Percentiles rank a stretch among this genome's conserved stretches.
Conservation (phyloP, 1,140 invertebrate genomes). For the Odontomachus brunneus region DNA sequence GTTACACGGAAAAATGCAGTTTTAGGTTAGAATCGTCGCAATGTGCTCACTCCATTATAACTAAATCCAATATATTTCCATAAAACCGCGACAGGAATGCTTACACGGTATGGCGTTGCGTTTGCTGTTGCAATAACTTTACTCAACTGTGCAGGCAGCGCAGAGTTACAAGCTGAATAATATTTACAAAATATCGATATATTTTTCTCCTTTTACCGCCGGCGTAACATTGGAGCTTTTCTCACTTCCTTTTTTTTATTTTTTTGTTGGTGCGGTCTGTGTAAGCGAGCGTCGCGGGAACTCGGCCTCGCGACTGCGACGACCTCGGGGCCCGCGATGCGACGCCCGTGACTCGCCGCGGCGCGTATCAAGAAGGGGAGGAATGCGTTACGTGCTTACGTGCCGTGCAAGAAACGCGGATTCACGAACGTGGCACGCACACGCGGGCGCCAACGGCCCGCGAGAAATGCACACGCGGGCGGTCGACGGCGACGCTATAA, state of each 20-base stretch:
- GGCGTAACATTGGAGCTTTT: slow-evolving; percentile 10
- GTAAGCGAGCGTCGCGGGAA: too few species aligned
- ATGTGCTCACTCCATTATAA: too few species aligned
- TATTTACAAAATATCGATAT: slow-evolving; percentile 44
- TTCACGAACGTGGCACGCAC: slow-evolving; percentile 43
- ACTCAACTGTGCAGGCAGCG: not conserved
- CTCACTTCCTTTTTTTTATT: too few species aligned
- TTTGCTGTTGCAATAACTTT: slow-evolving; percentile 30
- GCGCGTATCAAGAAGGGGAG: not conserved
- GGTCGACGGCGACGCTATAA: slow-evolving; percentile 26
- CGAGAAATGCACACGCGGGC: slow-evolving; percentile 27
- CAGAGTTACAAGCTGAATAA: slow-evolving; percentile 40
- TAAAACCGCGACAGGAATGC: too few species aligned
- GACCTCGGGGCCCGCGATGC: not conserved
- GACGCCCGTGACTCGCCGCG: not conserved
- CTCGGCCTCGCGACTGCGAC: too few species aligned
- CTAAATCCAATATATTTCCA: too few species aligned
- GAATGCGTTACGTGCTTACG: slow-evolving; percentile 53
- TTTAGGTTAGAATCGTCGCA: too few species aligned
- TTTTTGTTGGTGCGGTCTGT: too few species aligned
- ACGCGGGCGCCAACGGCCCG: slow-evolving; percentile 42
- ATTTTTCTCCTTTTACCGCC: not conserved
- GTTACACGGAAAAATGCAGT: too few species aligned
- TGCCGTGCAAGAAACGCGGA: slow-evolving; percentile 48
- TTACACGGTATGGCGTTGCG: too few species aligned